Percentiles rank a stretch among this genome's conserved stretches.
These are phyloP conservation scores for Pseudomyrmex concolor DNA, from an alignment of 1,140 invertebrate species.

Conservation along the genomic window DNA sequence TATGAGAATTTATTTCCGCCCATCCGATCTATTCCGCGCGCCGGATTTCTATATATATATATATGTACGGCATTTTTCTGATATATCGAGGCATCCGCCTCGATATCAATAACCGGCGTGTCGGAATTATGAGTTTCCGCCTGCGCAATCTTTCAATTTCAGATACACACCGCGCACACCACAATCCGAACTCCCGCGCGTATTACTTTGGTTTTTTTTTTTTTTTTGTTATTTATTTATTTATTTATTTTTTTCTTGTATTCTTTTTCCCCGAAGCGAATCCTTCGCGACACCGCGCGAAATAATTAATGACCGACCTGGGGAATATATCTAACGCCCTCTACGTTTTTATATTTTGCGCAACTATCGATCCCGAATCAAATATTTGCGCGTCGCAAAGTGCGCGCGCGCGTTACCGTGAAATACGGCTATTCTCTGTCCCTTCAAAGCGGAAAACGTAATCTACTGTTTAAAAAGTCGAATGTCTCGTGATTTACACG, in stretches of 20 bases:
- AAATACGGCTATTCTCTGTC: conserved; percentile 34
- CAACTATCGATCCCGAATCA: conserved; percentile 4
- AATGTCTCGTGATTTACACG: conserved; percentile 73
- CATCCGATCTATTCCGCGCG: conserved; percentile 40
- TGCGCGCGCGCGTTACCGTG: neutral
- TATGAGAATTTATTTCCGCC: conserved; percentile 52
- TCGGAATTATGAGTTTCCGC: conserved; percentile 25
- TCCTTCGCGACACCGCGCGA: neutral
- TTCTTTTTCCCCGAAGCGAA: neutral
- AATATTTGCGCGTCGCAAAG: conserved; percentile 14
- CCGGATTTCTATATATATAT: conserved; percentile 48
- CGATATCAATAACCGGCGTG: conserved; percentile 44
- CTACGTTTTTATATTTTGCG: neutral
- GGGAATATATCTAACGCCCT: neutral
- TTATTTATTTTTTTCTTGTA: neutral
- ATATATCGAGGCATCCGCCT: conserved; percentile 42
- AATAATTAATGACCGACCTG: conserved; percentile 32
- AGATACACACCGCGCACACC: neutral
- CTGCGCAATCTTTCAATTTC: conserved; percentile 38
- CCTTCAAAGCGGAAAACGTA: conserved; percentile 48
- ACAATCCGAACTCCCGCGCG: neutral
- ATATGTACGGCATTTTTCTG: conserved; percentile 28
- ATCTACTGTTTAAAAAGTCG: conserved; percentile 73
- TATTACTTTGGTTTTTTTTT: neutral
- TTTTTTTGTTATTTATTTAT: neutral